Base-by-base conservation (phyloP, 2,797 vertebrate species). In the Catostomus latipinnis region DNA sequence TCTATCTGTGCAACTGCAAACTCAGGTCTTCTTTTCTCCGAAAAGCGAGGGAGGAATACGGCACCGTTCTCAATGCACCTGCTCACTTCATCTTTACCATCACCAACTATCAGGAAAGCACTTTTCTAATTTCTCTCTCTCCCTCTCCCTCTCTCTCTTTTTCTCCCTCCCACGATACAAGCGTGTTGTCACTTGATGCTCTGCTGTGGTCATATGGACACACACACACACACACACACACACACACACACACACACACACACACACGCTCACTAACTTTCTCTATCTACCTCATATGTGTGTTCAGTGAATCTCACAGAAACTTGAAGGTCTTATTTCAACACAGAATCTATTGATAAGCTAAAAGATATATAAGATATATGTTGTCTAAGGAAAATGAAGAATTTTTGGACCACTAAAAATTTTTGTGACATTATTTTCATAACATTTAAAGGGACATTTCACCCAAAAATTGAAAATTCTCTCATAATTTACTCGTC, bases 31-130 rank as follows among this genome's bases (percentile, higher is more conserved):
- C 61, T 67, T 50, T 8, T 52, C 12, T 61, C 22, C 75, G 52
- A 18, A 8, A 62, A 56, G 13, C 4, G 43, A 48, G 75, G 18
- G 63, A 73, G 48, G 43, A 57, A 49, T 6, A 43, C 1, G 50
- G 82, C 89, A 84, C 83, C 34, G 34, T 86, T 84, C 74, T 82
- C 43, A 81, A 53, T 61, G 71, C 82, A 50, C 56, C 68, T 76
- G 63, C 70, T 82, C 71, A 75, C 67, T 83, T 81, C 78, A 80
- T 82, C 78, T 86, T 72, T 74, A 82, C 82, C 82, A 82, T 84
- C 83, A 76, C 76, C 34, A 76, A 80, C 82, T 81, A 76, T 80
- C 77, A 81, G 68, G 77, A 34, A 69, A 78, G 81, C 81, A 81
- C 74, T 83, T 77, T 75, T 81, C 73, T 77, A 74, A 50, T 60